These are phyloP conservation scores for Euthynnus affinis DNA, from an alignment of 2,797 vertebrate species.

Conservation along the genomic window DNA sequence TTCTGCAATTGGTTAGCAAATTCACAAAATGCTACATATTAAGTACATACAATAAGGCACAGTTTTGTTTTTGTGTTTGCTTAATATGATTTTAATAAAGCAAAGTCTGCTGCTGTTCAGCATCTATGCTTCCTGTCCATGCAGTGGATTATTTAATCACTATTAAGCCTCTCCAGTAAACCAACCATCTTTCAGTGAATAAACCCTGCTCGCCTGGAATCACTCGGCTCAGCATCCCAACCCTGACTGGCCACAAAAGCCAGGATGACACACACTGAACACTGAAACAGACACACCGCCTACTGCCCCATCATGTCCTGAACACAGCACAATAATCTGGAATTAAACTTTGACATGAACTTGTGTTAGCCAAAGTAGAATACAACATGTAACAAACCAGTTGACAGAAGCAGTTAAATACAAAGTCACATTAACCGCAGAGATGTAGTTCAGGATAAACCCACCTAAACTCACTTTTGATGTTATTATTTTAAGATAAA, in stretches of 20 bases:
- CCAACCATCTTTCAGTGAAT: slow-evolving; percentile 39
- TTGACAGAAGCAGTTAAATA: neutral
- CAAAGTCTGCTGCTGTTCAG: neutral
- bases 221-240: slow-evolving; percentile 13
- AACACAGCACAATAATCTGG: slow-evolving; percentile 52
- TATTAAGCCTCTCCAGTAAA: slow-evolving; percentile 45
- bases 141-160: slow-evolving; percentile 55
- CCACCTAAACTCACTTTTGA: neutral
- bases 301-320: slow-evolving; percentile 21
- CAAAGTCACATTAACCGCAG: neutral
- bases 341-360: slow-evolving; percentile 55
- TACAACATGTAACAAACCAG: neutral
- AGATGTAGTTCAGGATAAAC: neutral
- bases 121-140: neutral
- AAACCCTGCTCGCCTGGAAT: slow-evolving; percentile 37
- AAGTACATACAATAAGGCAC: neutral
- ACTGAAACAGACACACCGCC: slow-evolving; percentile 3
- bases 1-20: neutral
- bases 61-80: neutral
- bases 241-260: slow-evolving; percentile 14
- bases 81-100: neutral
- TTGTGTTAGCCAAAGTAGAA: slow-evolving; percentile 7
- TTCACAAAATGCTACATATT: neutral
- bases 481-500: neutral
- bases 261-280: slow-evolving; percentile 10